phyloP scores from a whole-genome alignment of 2,797 vertebrate species.

The Sciaenops ocellatus region DNA sequence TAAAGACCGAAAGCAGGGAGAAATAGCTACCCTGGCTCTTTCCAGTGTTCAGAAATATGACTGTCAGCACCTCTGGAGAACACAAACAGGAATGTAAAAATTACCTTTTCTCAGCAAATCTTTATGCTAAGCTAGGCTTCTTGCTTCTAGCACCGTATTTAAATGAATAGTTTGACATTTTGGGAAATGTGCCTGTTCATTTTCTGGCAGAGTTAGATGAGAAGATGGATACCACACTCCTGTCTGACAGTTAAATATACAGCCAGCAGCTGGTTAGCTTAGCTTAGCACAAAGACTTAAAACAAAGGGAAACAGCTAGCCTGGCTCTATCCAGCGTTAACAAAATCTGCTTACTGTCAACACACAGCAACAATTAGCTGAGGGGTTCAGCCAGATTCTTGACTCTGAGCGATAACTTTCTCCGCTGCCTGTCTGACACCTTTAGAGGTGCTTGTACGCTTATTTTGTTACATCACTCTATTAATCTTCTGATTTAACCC shows the following conservation, averaged over 20 bases:
- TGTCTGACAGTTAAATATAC: background rate
- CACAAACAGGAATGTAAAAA: background rate
- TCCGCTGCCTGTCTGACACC: too few species aligned
- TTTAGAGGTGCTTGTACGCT: too few species aligned
- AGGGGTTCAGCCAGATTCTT: too few species aligned
- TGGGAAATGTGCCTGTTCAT: background rate
- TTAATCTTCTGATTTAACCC: too few species aligned
- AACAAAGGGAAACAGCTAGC: background rate
- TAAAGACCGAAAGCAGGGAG: background rate
- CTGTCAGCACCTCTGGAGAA: background rate
- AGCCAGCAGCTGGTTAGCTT: background rate
- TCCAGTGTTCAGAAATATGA: background rate
- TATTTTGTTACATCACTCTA: too few species aligned
- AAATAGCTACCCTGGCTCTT: background rate
- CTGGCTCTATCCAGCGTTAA: background rate
- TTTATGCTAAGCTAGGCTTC: slow-evolving; percentile 3
- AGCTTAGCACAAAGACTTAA: background rate
- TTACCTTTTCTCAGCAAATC: background rate
- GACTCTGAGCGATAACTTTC: too few species aligned
- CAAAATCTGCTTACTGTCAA: background rate
- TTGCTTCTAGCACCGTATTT: background rate
- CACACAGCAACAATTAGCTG: too few species aligned
- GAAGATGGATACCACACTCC: background rate
- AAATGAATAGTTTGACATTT: background rate
- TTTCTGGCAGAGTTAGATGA: background rate